Percentiles rank a stretch among this genome's conserved stretches.
Conservation (phyloP, 2,113 vertebrate genomes). For the Penelope pileata region DNA sequence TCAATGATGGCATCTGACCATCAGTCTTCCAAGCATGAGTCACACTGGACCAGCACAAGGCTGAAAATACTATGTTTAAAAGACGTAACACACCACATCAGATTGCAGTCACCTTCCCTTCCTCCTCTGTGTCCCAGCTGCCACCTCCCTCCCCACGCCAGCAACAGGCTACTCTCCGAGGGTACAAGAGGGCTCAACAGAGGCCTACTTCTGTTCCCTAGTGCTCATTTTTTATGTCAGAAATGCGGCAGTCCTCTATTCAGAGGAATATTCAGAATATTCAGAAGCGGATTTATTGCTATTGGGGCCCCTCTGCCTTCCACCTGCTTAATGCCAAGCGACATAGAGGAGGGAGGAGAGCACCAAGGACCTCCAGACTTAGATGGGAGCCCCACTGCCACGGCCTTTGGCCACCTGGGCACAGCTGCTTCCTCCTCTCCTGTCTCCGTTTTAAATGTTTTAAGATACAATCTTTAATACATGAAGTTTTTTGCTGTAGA, state of each 20-base stretch:
- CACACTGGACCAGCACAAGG: neutral
- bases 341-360: accelerated
- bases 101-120: neutral
- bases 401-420: neutral
- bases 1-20: constrained; percentile 2
- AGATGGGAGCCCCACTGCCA: neutral
- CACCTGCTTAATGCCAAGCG: neutral
- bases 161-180: neutral
- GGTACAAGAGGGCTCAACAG: neutral
- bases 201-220: neutral
- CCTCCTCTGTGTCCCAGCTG: neutral
- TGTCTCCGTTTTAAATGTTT: neutral
- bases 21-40: neutral
- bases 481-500: neutral
- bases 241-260: neutral
- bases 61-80: neutral
- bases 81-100: neutral
- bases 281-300: neutral
- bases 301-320: neutral
- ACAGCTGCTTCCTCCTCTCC: neutral
- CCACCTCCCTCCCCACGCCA: neutral
- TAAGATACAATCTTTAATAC: neutral
- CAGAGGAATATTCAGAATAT: too few species aligned
- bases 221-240: neutral
- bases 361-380: neutral